Evolutionary conservation across 2,888 invertebrate genomes (phyloP), one percentile per base, ranked within the genome.

Genomic region (Anthophora plumipes): DNA sequence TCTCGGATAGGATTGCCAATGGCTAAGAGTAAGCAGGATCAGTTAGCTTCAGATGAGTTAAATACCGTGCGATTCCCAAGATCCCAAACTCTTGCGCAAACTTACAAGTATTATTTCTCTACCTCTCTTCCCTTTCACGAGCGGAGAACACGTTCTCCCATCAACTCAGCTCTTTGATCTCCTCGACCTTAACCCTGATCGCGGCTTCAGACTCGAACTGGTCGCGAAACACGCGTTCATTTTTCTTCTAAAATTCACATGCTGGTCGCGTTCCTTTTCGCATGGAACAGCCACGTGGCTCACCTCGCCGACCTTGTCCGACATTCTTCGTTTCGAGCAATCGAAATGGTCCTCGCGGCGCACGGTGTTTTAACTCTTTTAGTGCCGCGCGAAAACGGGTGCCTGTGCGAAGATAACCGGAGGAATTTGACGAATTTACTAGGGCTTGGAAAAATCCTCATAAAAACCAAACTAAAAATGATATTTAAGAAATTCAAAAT

Each of bases 241-340:
- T 39, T 70, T 75, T 48, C 48, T 31, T 9, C 8, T 25, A 52
- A 74, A 71, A 74, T 83, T 82, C 22, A 31, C 60, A 55, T 70
- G 50, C 64, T 17, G 22, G 20, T 9, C 39, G 57, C 12, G 39
- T 37, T 54, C 46, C 25, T 54, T 50, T 31, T 55, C 46, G 31
- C 61, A 11, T 55, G 8, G 48, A n/a, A 52, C 54, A 41, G 63
- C 71, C 79, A 79, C 82, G 80, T 76, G 84, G 77, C 69, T 60
- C 43, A 41, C 61, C 66, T 69, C 31, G 48, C 22, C 64, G 84
- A 76, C 77, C 80, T 86, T 82, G 82, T 74, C 67, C 76, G 82
- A 86, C 60, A 78, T 82, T 77, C 67, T 48, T 57, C n/a, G 55
- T 68, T 64, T n/a, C 41, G 55, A 39, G 48, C 63, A 31, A 52